These are phyloP conservation scores for Gadus chalcogrammus DNA, from an alignment of 2,113 vertebrate species.

Conservation along the genomic window DNA sequence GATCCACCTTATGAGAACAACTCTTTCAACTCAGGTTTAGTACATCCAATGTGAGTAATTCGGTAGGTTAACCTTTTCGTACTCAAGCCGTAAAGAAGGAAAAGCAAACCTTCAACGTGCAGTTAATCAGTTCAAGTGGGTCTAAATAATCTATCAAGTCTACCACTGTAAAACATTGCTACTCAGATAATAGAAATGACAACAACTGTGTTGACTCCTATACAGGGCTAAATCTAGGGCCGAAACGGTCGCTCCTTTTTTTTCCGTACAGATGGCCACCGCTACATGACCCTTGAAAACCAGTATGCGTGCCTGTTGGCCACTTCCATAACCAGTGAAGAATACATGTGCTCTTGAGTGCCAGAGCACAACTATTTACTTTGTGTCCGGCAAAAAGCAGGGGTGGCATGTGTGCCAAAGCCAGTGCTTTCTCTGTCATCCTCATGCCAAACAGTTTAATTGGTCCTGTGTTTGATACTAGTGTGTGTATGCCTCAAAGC, in stretches of 20 bases:
- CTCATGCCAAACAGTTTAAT: constrained; percentile 51
- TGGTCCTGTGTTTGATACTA: constrained; percentile 45
- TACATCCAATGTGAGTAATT: too few relatives aligned
- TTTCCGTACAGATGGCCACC: constrained; percentile 35
- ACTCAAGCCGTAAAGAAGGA: too few relatives aligned
- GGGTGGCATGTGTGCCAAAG: constrained; percentile 12
- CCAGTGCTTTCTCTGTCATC: constrained; percentile 21
- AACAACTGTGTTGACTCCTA: too few relatives aligned
- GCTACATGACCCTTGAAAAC: constrained; percentile 46
- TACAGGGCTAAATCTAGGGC: too few relatives aligned
- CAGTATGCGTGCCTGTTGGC: constrained; percentile 36
- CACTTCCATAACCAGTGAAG: constrained; percentile 15
- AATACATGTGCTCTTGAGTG: constrained; percentile 24
- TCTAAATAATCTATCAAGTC: too few relatives aligned
- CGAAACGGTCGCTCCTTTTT: constrained; percentile 21
- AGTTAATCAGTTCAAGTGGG: too few relatives aligned
- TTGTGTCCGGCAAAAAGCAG: constrained; percentile 29
- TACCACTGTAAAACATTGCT: too few relatives aligned
- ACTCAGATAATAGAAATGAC: too few relatives aligned
- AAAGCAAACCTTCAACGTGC: too few relatives aligned
- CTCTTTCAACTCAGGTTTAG: too few relatives aligned
- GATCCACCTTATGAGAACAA: too few relatives aligned
- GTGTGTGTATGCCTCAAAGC: constrained; percentile 32
- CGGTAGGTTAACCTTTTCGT: too few relatives aligned
- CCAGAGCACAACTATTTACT: constrained; percentile 39